These are phyloP conservation scores for Nasonia longicornis DNA, from an alignment of 1,140 invertebrate species.

Conservation along the genomic window DNA sequence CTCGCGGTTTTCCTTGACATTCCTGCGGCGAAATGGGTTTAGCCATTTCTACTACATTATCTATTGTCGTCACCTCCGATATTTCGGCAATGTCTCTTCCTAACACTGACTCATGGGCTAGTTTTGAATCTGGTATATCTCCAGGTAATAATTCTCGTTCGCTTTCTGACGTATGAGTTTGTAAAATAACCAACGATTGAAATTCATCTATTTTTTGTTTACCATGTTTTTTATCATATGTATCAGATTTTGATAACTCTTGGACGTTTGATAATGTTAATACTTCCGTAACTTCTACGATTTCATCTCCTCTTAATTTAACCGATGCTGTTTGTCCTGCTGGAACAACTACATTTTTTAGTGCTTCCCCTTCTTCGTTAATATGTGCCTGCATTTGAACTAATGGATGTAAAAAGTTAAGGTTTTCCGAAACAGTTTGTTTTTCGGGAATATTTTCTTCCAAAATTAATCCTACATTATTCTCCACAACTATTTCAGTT, in stretches of 20 bases:
- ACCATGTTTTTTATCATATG: constrained; percentile 52
- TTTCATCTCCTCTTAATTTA: constrained; percentile 53
- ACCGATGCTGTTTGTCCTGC: constrained; percentile 50
- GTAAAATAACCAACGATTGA: constrained; percentile 52
- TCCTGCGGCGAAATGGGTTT: constrained; percentile 45
- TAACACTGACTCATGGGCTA: constrained; percentile 53
- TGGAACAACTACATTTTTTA: constrained; percentile 46
- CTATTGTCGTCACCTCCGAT: constrained; percentile 55
- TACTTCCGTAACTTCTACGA: constrained; percentile 57
- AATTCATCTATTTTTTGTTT: constrained; percentile 55
- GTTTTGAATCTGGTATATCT: constrained; percentile 52
- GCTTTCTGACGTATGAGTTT: constrained; percentile 55
- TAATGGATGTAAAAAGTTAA: constrained; percentile 57
- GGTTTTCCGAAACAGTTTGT: constrained; percentile 52
- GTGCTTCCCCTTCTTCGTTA: constrained; percentile 54
- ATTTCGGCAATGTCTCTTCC: constrained; percentile 60
- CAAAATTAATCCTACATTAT: constrained; percentile 52
- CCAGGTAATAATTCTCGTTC: constrained; percentile 50
- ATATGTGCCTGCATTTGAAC: constrained; percentile 53
- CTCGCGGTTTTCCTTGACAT: constrained; percentile 47
- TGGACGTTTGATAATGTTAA: constrained; percentile 53
- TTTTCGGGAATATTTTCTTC: constrained; percentile 50
- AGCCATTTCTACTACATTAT: constrained; percentile 54
- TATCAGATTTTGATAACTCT: constrained; percentile 47
- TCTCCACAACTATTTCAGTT: constrained; percentile 54